phyloP scores from a whole-genome alignment of 2,797 vertebrate species.

The Falco berigora region DNA sequence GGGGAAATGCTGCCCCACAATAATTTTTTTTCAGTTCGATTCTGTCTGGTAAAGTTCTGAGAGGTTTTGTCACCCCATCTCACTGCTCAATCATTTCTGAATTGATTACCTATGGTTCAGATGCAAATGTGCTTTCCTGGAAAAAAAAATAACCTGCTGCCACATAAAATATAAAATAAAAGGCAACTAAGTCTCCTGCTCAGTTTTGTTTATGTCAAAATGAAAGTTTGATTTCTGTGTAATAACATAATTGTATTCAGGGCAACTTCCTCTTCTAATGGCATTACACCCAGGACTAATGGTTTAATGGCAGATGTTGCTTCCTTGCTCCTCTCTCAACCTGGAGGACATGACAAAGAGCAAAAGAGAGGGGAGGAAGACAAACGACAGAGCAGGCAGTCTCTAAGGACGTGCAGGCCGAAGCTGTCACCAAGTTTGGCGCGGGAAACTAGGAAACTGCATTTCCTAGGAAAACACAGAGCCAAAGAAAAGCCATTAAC shows the following conservation, averaged over 20 bases:
- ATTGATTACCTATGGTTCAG: not conserved
- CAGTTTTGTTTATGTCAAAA: not conserved
- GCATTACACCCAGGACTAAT: not conserved
- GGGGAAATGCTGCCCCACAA: not conserved
- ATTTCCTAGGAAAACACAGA: not conserved
- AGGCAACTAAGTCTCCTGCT: not conserved
- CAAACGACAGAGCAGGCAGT: not conserved
- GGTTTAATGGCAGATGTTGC: not conserved
- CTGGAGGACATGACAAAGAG: not conserved
- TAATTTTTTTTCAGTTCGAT: not conserved
- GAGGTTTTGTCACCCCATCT: not conserved
- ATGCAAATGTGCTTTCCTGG: not conserved
- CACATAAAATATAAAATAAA: not conserved
- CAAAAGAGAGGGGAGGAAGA: not conserved
- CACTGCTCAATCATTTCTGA: not conserved
- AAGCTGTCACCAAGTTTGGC: not conserved
- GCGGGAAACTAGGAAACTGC: not conserved
- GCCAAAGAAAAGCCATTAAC: not conserved
- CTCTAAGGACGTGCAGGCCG: not conserved
- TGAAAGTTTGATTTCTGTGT: not conserved
- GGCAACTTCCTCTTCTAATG: not conserved
- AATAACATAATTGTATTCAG: not conserved
- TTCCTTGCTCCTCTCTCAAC: not conserved
- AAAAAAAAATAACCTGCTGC: not conserved
- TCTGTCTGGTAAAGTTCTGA: not conserved